Percentiles rank a stretch among this genome's conserved stretches.
Evolutionary conservation across 1,140 invertebrate genomes (phyloP).

Genomic region (Mycetomoellerius zeteki): DNA sequence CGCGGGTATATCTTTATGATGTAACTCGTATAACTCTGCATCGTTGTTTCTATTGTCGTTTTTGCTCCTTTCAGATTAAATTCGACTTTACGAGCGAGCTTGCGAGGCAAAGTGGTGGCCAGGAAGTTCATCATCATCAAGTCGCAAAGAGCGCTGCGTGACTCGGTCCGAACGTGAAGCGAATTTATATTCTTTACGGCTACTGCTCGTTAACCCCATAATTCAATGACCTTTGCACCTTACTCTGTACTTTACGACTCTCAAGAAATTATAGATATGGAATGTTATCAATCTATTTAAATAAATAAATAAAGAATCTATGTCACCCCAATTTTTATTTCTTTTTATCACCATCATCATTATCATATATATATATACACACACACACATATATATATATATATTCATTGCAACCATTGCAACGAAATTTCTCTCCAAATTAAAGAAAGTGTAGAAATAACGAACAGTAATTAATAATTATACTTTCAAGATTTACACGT

Average conservation of each 20-base stretch:
- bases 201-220: constrained; percentile 79
- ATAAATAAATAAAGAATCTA: too few relatives aligned
- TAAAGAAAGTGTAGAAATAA: neutral
- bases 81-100: constrained; percentile 84
- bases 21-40: constrained; percentile 47
- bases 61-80: constrained; percentile 81
- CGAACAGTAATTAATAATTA: constrained; percentile 5
- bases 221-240: constrained; percentile 73
- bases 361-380: too few relatives aligned
- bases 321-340: neutral
- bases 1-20: constrained; percentile 33
- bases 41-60: constrained; percentile 62
- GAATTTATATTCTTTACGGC: constrained; percentile 80
- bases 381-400: too few relatives aligned
- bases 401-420: too few relatives aligned
- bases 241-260: constrained; percentile 36
- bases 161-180: constrained; percentile 77
- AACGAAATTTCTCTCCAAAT: neutral
- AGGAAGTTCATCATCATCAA: constrained; percentile 86
- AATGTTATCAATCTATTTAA: neutral
- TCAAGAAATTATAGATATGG: neutral
- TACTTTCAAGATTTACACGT: neutral
- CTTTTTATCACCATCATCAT: neutral
- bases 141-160: constrained; percentile 75
- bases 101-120: constrained; percentile 74